These are phyloP conservation scores for Spizaetus ornatus DNA, from an alignment of 2,113 vertebrate genomes.

Conservation along the genomic window DNA sequence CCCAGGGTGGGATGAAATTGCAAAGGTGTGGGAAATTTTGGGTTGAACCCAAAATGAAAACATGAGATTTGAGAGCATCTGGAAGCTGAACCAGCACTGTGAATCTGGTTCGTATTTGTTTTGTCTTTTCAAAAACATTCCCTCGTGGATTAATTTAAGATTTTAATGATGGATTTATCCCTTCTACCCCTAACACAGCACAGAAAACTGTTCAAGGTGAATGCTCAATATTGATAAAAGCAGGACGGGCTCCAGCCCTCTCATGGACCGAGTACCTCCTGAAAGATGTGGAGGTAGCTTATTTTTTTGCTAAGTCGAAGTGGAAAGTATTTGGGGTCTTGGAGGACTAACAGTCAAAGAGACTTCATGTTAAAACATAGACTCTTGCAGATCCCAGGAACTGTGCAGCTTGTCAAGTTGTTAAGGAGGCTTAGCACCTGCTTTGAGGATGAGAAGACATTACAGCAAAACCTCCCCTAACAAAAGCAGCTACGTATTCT, in stretches of 20 bases:
- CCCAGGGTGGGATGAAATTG: neutral
- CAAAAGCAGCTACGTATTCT: neutral
- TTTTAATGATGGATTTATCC: conserved; percentile 27
- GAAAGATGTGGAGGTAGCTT: neutral
- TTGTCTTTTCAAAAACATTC: neutral
- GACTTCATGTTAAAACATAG: neutral
- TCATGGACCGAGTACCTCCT: neutral
- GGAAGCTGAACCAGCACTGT: neutral
- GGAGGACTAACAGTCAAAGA: neutral
- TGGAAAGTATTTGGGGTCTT: neutral
- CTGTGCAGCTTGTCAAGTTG: neutral
- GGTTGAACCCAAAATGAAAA: neutral
- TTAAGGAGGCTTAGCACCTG: neutral
- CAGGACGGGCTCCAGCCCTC: neutral
- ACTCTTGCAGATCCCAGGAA: neutral
- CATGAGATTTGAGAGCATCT: conserved; percentile 1
- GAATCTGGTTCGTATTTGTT: conserved; percentile 20
- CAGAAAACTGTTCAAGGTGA: neutral
- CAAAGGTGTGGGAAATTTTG: conserved; percentile 3
- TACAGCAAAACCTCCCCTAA: neutral
- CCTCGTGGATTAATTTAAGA: neutral
- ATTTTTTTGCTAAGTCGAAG: neutral
- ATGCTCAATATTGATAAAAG: neutral
- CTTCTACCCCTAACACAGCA: neutral
- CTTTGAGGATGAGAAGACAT: neutral